Conservation (phyloP, 2,888 invertebrate genomes). For the Pseudanteris insignis region DNA sequence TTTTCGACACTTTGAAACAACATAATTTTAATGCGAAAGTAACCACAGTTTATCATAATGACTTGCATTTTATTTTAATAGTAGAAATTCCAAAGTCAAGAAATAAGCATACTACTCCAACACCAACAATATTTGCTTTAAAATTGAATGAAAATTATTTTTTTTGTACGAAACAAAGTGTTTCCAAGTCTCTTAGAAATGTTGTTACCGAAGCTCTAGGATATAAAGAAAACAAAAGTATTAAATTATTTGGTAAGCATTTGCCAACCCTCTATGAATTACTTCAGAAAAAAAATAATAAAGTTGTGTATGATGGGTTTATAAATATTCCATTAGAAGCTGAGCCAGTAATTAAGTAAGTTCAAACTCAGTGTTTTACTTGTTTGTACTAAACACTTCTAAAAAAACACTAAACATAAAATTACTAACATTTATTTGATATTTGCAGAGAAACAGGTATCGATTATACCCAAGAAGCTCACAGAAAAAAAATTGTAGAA, state of each 20-base stretch:
- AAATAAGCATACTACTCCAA: not conserved
- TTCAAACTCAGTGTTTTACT: too few species aligned
- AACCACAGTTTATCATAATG: not conserved
- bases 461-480: slow-evolving; percentile 7
- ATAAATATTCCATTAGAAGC: not conserved
- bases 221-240: not conserved
- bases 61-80: slow-evolving; percentile 1
- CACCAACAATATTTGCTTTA: slow-evolving; percentile 1
- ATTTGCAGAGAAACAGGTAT: slow-evolving; percentile 1
- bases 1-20: not conserved
- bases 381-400: not conserved
- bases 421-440: not conserved
- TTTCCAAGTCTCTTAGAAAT: not conserved
- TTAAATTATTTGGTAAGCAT: slow-evolving; percentile 11
- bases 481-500: slow-evolving; percentile 3
- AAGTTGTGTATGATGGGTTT: not conserved
- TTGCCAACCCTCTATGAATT: slow-evolving; percentile 5
- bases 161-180: slow-evolving; percentile 6
- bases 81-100: not conserved
- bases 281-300: slow-evolving; percentile 8
- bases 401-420: not conserved
- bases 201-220: slow-evolving; percentile 8
- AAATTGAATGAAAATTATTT: slow-evolving; percentile 5
- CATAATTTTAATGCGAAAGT: slow-evolving; percentile 1
- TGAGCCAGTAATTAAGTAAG: slow-evolving; percentile 5